Evolutionary conservation across 1,140 invertebrate species (phyloP).

Genomic region (Platyscapa corneri): DNA sequence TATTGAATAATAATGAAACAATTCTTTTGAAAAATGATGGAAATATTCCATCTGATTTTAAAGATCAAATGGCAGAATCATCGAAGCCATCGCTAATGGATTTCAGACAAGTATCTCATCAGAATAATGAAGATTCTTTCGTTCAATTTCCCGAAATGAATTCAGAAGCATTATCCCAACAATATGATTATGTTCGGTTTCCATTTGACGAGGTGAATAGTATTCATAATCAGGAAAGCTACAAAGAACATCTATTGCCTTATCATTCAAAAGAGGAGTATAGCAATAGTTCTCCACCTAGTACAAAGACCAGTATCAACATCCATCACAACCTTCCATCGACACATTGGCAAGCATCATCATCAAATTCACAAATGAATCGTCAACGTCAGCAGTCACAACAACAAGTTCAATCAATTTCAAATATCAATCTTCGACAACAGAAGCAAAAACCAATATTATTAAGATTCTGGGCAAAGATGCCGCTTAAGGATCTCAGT

Average conservation of each 20-base stretch:
- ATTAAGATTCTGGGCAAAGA: slow-evolving; percentile 64
- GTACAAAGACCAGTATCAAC: slow-evolving; percentile 61
- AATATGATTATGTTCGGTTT: slow-evolving; percentile 61
- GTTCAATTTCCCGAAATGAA: slow-evolving; percentile 59
- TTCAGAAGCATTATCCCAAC: slow-evolving; percentile 46
- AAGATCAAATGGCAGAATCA: slow-evolving; percentile 39
- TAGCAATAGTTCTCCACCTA: slow-evolving; percentile 47
- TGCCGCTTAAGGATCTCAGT: slow-evolving; percentile 63
- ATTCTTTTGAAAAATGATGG: slow-evolving; percentile 29
- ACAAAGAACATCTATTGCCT: slow-evolving; percentile 34
- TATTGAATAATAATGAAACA: slow-evolving; percentile 24
- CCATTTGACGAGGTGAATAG: slow-evolving; percentile 68
- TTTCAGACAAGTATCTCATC: slow-evolving; percentile 28
- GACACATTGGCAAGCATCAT: slow-evolving; percentile 50
- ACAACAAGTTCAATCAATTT: slow-evolving; percentile 55
- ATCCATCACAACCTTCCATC: slow-evolving; percentile 57
- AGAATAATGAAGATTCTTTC: slow-evolving; percentile 45
- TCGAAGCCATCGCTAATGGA: slow-evolving; percentile 42
- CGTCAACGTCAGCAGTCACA: slow-evolving; percentile 56
- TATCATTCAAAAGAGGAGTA: slow-evolving; percentile 4
- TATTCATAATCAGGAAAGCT: slow-evolving; percentile 63
- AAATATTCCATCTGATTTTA: slow-evolving; percentile 41
- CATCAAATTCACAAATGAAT: slow-evolving; percentile 53
- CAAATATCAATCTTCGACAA: slow-evolving; percentile 10
- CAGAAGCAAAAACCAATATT: slow-evolving; percentile 59